Evolutionary conservation across 2,113 vertebrate genomes (phyloP), one percentile per base, ranked within the genome.

Genomic region (Syngnathus typhle): DNA sequence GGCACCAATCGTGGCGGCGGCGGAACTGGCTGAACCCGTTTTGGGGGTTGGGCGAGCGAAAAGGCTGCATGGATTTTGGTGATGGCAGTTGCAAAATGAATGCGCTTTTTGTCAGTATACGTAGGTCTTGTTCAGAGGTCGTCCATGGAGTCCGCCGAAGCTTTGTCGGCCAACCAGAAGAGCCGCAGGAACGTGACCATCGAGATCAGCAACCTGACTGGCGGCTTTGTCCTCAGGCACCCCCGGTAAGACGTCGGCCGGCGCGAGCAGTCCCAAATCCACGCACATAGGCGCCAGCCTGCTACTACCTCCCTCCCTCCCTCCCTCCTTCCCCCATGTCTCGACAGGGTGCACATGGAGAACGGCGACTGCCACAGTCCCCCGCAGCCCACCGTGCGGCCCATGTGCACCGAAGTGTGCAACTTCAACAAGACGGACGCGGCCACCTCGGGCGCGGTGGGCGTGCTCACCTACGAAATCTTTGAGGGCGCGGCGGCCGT

Each of bases 401-500:
- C 83, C 0, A 37, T 56, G 60, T 76, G 81, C 49, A 82, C 80
- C 0, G 85, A 89, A 52, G 54, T 90, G 44, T 90, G 88, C 77
- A 88, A 79, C 75, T 88, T 90, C 71, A 64, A 23, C 77, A 90
- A 88, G 66, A 27, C 6, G 36, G 38, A 27, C 0, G 67, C 1
- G 58, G 60, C 72, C 13, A 15, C 84, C 16, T 43, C 39, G 0
- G 90, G 90, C 0, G 60, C 88, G 0, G 88, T 89, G 66, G 90
- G 90, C 1, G 81, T 91, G n/a, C 5, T 91, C 78, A 88, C 84
- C 75, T 90, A 91, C 9, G 80, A 90, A 18, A 38, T 65, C 16
- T 78, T 74, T 0, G 44, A 78, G 73, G 68, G 9, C 1, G 1
- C n/a, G 4, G 23, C 0, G n/a, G 3, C 52, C 68, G 68, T 8